These are phyloP conservation scores for Hippoglossus hippoglossus DNA, from an alignment of 2,797 vertebrate genomes.

Conservation along the genomic window DNA sequence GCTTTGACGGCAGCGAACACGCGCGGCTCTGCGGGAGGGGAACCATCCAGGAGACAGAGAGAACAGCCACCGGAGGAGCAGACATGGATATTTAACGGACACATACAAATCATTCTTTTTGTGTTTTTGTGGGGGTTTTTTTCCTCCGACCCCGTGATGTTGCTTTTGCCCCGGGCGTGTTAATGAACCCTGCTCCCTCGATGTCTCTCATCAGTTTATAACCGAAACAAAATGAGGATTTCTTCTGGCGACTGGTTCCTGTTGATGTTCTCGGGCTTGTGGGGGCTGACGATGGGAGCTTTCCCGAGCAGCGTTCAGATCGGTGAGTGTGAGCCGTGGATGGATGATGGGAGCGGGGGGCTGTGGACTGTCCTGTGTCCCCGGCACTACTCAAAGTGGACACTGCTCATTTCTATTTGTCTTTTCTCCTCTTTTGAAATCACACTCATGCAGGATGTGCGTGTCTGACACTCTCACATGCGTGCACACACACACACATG, in stretches of 20 bases:
- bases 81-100: constrained; percentile 84
- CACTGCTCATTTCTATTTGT: background rate
- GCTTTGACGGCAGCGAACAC: constrained; percentile 58
- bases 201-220: constrained; percentile 90
- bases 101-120: background rate
- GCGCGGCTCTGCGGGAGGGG: constrained; percentile 88
- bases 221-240: constrained; percentile 95
- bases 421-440: background rate
- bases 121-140: no score
- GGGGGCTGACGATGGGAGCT: constrained; percentile 93
- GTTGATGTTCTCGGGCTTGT: constrained; percentile 93
- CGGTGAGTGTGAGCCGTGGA: constrained; percentile 83
- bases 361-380: constrained; percentile 50
- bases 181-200: constrained; percentile 79
- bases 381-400: constrained; percentile 46
- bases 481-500: constrained; percentile 6
- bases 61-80: constrained; percentile 34
- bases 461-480: no score
- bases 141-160: constrained; percentile 47
- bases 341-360: background rate
- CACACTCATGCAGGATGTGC: background rate
- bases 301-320: constrained; percentile 98
- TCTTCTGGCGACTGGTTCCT: constrained; percentile 90
- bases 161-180: constrained; percentile 74
- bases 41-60: constrained; percentile 6